Evolutionary conservation across 2,113 vertebrate genomes (phyloP), one percentile per base, ranked within the genome.

Genomic region (Leucopsar rothschildi): DNA sequence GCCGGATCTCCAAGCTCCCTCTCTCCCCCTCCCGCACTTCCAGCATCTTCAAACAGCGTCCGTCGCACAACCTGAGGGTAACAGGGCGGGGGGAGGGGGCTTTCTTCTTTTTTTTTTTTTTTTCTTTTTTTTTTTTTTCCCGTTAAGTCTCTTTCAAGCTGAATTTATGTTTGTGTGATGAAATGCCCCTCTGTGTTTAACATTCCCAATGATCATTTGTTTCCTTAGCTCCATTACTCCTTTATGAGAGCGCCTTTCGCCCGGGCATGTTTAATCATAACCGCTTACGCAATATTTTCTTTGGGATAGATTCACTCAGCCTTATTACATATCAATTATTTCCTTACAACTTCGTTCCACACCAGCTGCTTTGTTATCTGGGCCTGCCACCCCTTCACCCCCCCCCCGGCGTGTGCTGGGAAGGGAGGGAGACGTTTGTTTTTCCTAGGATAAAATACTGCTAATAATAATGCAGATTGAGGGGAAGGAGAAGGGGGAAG

Each of bases 231-330:
- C 91, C 94, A 96, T 96, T 96, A 93, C 87, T 94, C 86, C 88
- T 92, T 94, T 94, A 89, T 96, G 94, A 93, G 95, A 79, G 90
- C 79, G 73, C 95, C 95, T 96, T 95, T 95, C 87, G 92, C 90
- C 92, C 79, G 94, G 96, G 95, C 94, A 90, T 63, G 95, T 93
- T 96, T 96, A 94, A 95, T 97, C 96, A 97, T 93, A 88, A 59
- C 91, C 96, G 96, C 97, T 97, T 97, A 97, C 86, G 96, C 97
- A 96, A 97, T 97, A 96, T 97, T 97, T 97, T 97, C 95, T 97
- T 97, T 97, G 96, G 92, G 95, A 97, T 95, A 92, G 97, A 97
- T 96, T 95, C 95, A 91, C 95, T 97, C 95, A 83, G 92, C 96
- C 89, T 96, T 86, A 93, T 95, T 94, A 95, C 95, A 96, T 95